Base-by-base conservation (phyloP, 2,113 vertebrate genomes). In the Pomatorhinus ruficollis region DNA sequence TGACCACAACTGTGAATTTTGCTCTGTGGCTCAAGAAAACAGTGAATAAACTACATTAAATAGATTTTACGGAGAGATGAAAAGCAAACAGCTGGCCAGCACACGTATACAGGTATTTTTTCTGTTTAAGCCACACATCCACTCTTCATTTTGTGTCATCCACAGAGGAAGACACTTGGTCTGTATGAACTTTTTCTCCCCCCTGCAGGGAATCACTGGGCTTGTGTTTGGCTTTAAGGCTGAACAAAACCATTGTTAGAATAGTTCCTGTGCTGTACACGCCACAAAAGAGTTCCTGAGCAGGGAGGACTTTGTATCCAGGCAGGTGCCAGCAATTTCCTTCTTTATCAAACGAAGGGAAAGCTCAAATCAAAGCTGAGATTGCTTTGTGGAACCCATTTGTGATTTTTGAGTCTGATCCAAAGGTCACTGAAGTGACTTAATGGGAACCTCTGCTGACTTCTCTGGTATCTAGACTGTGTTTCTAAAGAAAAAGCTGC, bases 71-170 rank as follows among this genome's bases (percentile, higher is more conserved):
- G 2, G 57, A 33, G 54, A 54, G 14, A 12, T 23, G 16, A 70
- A 19, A 23, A 74, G 44, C 2, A 5, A 53, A 65, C 28, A 77
- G 6, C 21, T 45, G 37, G 15, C 19, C 50, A 33, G 52, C 8
- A 45, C 54, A 9, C 12, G 13, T 0, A 22, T 0, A 3, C 5
- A 64, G 27, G 1, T 6, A 3, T 11, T 21, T 15, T 68, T 45
- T n/a, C 70, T 35, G 30, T 65, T 53, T 54, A 47, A 54, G 18
- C 9, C 66, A 65, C 22, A 6, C 23, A 33, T 6, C 47, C 40
- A 1, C 14, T 54, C 13, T 10, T 28, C 21, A 4, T 83, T 61
- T 49, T 61, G 8, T 37, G 31, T 52, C 47, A 61, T 1, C 63
- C 22, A 6, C 0, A 25, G 9, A 66, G 10, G 12, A 63, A 27